Percentiles rank a stretch among this genome's conserved stretches.
These are phyloP conservation scores for Panopea generosa DNA, from an alignment of 2,888 invertebrate genomes.

Conservation along the genomic window DNA sequence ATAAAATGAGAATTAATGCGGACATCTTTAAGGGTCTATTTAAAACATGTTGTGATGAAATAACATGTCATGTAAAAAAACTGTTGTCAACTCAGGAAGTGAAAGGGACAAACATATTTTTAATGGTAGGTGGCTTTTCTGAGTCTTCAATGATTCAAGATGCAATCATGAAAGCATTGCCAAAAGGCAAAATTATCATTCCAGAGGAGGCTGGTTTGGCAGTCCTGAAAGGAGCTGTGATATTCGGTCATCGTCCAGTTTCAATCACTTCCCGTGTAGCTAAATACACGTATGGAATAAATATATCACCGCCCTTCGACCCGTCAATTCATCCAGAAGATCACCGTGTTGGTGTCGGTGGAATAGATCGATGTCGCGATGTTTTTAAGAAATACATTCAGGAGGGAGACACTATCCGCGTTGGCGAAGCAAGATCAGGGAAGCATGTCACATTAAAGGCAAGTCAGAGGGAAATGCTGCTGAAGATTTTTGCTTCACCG, in stretches of 20 bases:
- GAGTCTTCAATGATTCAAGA: constrained; percentile 5
- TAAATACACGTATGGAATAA: constrained; percentile 12
- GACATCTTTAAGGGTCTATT: constrained; percentile 56
- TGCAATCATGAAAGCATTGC: constrained; percentile 1
- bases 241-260: background rate
- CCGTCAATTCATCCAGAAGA: too few relatives aligned
- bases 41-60: constrained; percentile 39
- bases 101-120: constrained; percentile 44
- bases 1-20: constrained; percentile 63
- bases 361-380: constrained; percentile 24
- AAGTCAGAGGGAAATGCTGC: constrained; percentile 4
- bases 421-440: background rate
- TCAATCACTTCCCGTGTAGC: background rate
- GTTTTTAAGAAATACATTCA: constrained; percentile 33
- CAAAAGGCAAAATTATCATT: constrained; percentile 7
- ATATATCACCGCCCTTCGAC: constrained; percentile 17
- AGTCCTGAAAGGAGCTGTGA: background rate
- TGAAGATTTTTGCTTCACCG: constrained; percentile 3
- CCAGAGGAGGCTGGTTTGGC: background rate
- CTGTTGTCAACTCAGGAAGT: constrained; percentile 40
- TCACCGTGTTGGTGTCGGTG: constrained; percentile 13
- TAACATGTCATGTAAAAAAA: constrained; percentile 49
- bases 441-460: constrained; percentile 8
- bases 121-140: constrained; percentile 64
- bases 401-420: background rate